phyloP scores from a whole-genome alignment of 2,888 invertebrate species.

The Amphiduros pacificus region DNA sequence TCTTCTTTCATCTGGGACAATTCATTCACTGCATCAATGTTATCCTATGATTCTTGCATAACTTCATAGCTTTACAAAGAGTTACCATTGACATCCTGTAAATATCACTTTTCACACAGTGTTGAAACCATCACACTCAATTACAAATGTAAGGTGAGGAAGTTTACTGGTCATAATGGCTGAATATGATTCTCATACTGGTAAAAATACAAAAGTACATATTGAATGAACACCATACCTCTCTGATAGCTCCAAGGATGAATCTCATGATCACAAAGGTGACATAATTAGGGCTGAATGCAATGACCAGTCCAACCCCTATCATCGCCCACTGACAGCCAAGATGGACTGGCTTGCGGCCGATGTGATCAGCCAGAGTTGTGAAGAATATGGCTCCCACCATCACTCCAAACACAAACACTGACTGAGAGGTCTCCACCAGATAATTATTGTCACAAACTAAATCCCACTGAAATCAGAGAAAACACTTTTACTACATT shows the following conservation, averaged over 20 bases:
- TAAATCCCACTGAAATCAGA: slow-evolving; percentile 29
- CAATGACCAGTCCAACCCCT: slow-evolving; percentile 23
- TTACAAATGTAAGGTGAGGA: too few species aligned
- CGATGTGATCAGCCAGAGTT: slow-evolving; percentile 40
- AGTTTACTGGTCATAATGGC: too few species aligned
- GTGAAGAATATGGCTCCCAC: slow-evolving; percentile 43
- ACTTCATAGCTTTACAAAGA: too few species aligned
- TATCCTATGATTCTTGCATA: too few species aligned
- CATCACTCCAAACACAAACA: slow-evolving; percentile 43
- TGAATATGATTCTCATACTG: too few species aligned
- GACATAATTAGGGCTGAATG: slow-evolving; percentile 31
- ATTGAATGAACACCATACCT: slow-evolving; percentile 24
- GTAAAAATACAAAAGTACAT: neutral
- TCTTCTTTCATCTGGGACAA: too few species aligned
- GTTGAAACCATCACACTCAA: too few species aligned
- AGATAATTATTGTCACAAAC: slow-evolving; percentile 41
- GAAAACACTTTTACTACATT: neutral
- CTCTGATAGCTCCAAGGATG: slow-evolving; percentile 28
- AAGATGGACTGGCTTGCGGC: slow-evolving; percentile 37
- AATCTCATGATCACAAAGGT: slow-evolving; percentile 35
- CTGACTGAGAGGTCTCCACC: slow-evolving; percentile 43
- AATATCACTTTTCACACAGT: too few species aligned
- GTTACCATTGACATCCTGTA: too few species aligned
- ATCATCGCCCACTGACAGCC: slow-evolving; percentile 28
- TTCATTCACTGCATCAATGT: too few species aligned